phyloP scores from a whole-genome alignment of 1,140 invertebrate species.

The Mizuhopecten yessoensis region DNA sequence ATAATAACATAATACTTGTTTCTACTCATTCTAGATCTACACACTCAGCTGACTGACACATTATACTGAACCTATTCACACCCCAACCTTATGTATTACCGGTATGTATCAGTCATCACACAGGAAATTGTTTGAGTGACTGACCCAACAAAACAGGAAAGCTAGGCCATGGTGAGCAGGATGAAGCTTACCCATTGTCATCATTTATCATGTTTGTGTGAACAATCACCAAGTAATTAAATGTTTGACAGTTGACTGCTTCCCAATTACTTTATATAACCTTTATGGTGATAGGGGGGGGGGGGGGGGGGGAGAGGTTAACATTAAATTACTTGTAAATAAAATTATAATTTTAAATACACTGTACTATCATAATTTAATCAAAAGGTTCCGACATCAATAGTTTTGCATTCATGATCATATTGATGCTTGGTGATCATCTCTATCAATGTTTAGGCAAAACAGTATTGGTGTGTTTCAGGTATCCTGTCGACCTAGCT shows the following conservation, averaged over 20 bases:
- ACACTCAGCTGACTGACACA: not conserved
- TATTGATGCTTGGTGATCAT: too few species aligned
- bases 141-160: constrained; percentile 17
- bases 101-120: not conserved
- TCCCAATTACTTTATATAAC: too few species aligned
- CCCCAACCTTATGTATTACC: not conserved
- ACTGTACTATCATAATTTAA: too few species aligned
- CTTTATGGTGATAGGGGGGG: too few species aligned
- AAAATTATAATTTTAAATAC: too few species aligned
- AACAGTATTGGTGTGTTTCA: too few species aligned
- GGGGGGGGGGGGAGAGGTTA: too few species aligned
- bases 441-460: too few species aligned
- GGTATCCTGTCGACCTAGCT: too few species aligned
- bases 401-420: too few species aligned
- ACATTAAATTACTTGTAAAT: too few species aligned
- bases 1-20: not conserved
- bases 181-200: not conserved
- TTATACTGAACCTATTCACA: constrained; percentile 7
- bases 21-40: not conserved
- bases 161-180: not conserved
- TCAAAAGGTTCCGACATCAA: too few species aligned
- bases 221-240: not conserved
- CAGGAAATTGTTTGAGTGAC: not conserved
- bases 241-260: not conserved
- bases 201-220: not conserved